phyloP scores from a whole-genome alignment of 2,888 invertebrate genomes.

The Dysmachus trigonus region DNA sequence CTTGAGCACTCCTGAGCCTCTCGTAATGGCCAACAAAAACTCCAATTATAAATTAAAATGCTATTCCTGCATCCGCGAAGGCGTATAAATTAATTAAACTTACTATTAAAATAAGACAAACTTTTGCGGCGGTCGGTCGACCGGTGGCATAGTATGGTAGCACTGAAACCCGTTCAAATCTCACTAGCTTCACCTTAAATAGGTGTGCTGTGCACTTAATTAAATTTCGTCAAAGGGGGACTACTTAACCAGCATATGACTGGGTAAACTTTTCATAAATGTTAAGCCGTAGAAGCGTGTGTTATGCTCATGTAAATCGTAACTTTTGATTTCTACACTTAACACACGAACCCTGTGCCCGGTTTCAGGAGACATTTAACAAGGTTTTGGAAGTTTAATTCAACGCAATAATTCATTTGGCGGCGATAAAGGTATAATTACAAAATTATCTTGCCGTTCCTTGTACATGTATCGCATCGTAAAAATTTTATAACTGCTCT shows the following conservation, averaged over 20 bases:
- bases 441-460: background rate
- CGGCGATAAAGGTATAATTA: background rate
- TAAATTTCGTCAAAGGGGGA: constrained; percentile 22
- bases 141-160: background rate
- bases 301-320: background rate
- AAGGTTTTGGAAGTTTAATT: background rate
- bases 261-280: constrained; percentile 3
- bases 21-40: constrained; percentile 37
- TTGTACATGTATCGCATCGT: background rate
- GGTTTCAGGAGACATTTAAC: background rate
- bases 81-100: constrained; percentile 37
- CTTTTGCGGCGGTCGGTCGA: background rate
- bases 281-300: background rate
- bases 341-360: background rate
- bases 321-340: constrained; percentile 1
- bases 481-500: background rate
- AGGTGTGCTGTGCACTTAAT: constrained; percentile 18
- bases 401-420: background rate
- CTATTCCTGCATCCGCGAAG: constrained; percentile 29
- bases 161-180: background rate
- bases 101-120: constrained; percentile 36
- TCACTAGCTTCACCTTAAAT: background rate
- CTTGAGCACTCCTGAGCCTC: constrained; percentile 34
- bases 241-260: constrained; percentile 25
- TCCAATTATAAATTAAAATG: constrained; percentile 46